Conservation (phyloP, 2,888 invertebrate genomes). For the Schizotus pectinicornis region DNA sequence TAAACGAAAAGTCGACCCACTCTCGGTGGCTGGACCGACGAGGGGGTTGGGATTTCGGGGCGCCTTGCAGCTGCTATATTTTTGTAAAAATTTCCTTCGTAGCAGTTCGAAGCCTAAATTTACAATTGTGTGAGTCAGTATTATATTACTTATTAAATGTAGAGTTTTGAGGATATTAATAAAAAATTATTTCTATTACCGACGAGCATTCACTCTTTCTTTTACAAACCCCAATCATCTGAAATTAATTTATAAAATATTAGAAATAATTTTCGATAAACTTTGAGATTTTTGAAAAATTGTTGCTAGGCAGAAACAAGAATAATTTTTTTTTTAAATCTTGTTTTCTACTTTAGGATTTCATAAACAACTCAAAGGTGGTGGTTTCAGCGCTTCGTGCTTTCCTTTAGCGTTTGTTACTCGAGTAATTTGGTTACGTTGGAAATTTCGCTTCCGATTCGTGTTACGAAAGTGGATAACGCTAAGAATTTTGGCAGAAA, state of each 20-base stretch:
- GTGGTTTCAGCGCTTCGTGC: no score
- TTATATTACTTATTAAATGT: conserved; percentile 7
- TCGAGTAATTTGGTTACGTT: no score
- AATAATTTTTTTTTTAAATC: no score
- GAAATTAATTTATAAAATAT: no score
- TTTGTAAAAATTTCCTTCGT: conserved; percentile 14
- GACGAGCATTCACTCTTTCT: conserved; percentile 7
- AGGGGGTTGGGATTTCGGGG: background rate
- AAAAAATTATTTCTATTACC: conserved; percentile 16
- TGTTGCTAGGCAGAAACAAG: no score
- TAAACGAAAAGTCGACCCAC: background rate
- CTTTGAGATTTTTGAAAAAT: no score
- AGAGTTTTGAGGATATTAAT: conserved; percentile 3
- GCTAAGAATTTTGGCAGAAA: no score
- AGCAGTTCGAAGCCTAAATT: background rate
- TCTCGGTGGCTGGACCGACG: conserved; percentile 9
- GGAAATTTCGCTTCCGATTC: no score
- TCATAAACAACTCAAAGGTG: no score
- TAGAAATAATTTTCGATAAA: background rate
- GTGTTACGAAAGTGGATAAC: no score
- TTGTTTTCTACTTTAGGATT: no score
- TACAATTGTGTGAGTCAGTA: conserved; percentile 5
- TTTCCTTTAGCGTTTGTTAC: no score
- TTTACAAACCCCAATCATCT: background rate
- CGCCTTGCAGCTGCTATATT: conserved; percentile 5